These are phyloP conservation scores for Perca fluviatilis DNA, from an alignment of 2,113 vertebrate genomes.

Conservation along the genomic window DNA sequence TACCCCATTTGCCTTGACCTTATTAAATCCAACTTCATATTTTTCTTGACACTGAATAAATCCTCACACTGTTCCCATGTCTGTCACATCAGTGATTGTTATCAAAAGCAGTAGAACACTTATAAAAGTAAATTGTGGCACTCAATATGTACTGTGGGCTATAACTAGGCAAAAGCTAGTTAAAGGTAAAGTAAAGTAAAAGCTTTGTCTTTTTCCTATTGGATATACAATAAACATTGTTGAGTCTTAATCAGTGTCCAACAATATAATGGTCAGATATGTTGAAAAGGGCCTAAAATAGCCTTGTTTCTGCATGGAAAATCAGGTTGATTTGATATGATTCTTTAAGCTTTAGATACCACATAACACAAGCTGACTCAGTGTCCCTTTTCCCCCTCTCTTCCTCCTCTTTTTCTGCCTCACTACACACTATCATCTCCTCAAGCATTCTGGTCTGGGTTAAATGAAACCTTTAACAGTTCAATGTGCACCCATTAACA, in stretches of 20 bases:
- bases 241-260: conserved; percentile 4
- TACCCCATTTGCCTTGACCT: conserved; percentile 17
- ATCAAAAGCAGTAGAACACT: conserved; percentile 6
- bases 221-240: conserved; percentile 3
- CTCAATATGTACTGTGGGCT: neutral
- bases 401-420: conserved; percentile 73
- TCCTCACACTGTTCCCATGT: conserved; percentile 9
- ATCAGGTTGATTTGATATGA: conserved; percentile 60
- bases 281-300: conserved; percentile 27
- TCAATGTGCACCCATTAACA: conserved; percentile 83
- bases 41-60: conserved; percentile 30
- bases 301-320: conserved; percentile 50
- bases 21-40: conserved; percentile 38
- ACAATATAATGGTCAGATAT: neutral
- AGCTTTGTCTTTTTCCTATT: neutral
- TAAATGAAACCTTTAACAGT: conserved; percentile 85
- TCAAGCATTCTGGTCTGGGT: conserved; percentile 82
- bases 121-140: neutral
- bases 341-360: conserved; percentile 64
- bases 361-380: conserved; percentile 66
- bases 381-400: conserved; percentile 54
- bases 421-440: conserved; percentile 81
- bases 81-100: neutral
- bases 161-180: too few relatives aligned
- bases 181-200: neutral